Evolutionary conservation across 37 sponge, comb jelly and placozoan genomes (phyloP), one percentile per base, ranked within the genome.

Genomic region (Bolinopsis microptera): DNA sequence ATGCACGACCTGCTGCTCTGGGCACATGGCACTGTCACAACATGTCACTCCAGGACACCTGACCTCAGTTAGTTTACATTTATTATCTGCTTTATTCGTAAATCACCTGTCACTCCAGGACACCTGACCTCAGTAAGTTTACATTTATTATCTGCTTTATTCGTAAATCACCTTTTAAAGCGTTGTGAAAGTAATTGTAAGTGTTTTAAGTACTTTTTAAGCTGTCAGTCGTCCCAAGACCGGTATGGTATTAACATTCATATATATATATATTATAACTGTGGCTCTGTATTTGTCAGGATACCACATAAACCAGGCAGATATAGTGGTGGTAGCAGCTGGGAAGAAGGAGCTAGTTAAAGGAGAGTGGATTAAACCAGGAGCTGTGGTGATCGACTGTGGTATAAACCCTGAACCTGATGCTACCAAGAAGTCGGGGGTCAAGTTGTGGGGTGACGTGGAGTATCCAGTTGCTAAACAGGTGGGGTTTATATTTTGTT

Each of bases 341-440:
- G 90, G 90, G 0, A 86, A 86, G 61, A 86, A 86, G 61, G 90
- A 86, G 30, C 90, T 86, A 1, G 90, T 86, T 3, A 86, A 86
- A 27, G 90, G 90, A 38, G 90, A 86, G 30, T 41, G 48, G 90
- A 86, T 86, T 24, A 86, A 86, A 38, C 90, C 90, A 0, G 90
- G 96, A 48, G 95, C 98, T 31, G 93, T 99, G 21, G 98, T 99
- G 0, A 96, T 99, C 94, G 99, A 99, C 92, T 96, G 96, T 94
- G 99, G 99, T 8, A 97, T 99, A 39, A 97, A 95, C 76, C 95
- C 96, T 0, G 93, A 86, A 39, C 90, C 90, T 26, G 99, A 99
- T 94, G 68, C 94, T 8, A 94, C 94, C 38, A 99, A 95, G 95
- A 95, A 96, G 77, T 94, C 94, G 68, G 99, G 99, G 0, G 35